These are phyloP conservation scores for Leptinotarsa defecta DNA, from an alignment of 1,140 invertebrate genomes.

Conservation along the genomic window DNA sequence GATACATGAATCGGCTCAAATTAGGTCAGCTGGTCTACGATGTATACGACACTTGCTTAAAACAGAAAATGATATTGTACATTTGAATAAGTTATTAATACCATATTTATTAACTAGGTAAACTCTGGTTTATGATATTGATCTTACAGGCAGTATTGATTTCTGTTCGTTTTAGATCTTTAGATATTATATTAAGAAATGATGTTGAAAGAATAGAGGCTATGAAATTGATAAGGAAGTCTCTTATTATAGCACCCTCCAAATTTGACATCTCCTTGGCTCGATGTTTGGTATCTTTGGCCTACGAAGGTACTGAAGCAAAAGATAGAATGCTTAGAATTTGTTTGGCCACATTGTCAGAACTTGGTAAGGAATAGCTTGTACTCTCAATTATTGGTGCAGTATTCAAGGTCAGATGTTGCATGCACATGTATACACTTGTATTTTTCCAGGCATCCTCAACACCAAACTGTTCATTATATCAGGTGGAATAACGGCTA, in stretches of 20 bases:
- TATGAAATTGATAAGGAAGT: slow-evolving; percentile 77
- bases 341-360: slow-evolving; percentile 83
- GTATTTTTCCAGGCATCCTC: slow-evolving; percentile 68
- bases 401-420: not conserved
- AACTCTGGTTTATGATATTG: slow-evolving; percentile 30
- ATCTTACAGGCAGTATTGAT: slow-evolving; percentile 10
- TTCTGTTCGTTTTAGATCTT: slow-evolving; percentile 61
- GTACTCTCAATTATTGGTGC: not conserved
- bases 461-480: slow-evolving; percentile 81
- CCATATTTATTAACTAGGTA: slow-evolving; percentile 80
- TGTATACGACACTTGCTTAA: slow-evolving; percentile 83
- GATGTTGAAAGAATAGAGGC: slow-evolving; percentile 90
- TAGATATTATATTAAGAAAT: slow-evolving; percentile 84
- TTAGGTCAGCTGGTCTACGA: slow-evolving; percentile 84
- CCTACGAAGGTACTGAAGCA: slow-evolving; percentile 77
- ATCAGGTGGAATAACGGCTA: slow-evolving; percentile 81
- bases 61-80: slow-evolving; percentile 74
- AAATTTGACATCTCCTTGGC: slow-evolving; percentile 69
- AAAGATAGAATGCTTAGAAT: slow-evolving; percentile 79
- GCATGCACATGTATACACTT: not conserved
- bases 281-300: slow-evolving; percentile 79
- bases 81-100: slow-evolving; percentile 78
- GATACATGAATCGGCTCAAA: slow-evolving; percentile 83
- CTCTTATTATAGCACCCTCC: slow-evolving; percentile 68
- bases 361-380: slow-evolving; percentile 67